phyloP scores from a whole-genome alignment of 2,888 invertebrate genomes.

The Drosophila kokeensis region DNA sequence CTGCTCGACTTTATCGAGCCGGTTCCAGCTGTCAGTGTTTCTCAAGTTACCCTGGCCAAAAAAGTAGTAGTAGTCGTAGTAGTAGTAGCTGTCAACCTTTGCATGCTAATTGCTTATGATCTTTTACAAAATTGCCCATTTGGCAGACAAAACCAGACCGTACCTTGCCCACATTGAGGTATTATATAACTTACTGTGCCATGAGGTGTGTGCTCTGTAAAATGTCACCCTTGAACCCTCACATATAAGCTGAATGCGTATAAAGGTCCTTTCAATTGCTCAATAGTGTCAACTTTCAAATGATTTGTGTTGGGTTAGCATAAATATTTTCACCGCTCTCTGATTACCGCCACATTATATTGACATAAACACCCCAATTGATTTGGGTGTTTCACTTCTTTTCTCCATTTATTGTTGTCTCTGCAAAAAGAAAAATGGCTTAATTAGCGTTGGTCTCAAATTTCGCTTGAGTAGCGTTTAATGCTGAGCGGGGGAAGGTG shows the following conservation, averaged over 20 bases:
- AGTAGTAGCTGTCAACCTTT: conserved; percentile 36
- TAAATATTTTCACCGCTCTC: conserved; percentile 63
- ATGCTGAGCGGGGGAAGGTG: not conserved
- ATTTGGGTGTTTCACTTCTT: conserved; percentile 26
- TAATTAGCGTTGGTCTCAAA: conserved; percentile 63
- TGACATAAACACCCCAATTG: conserved; percentile 73
- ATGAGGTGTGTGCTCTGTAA: conserved; percentile 36
- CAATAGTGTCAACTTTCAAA: conserved; percentile 77
- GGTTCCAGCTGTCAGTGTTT: conserved; percentile 59
- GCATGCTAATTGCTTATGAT: conserved; percentile 73
- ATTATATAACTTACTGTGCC: conserved; percentile 53
- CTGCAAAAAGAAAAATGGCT: conserved; percentile 51
- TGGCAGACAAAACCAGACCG: conserved; percentile 12
- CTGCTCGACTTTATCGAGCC: conserved; percentile 33
- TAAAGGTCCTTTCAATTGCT: conserved; percentile 52
- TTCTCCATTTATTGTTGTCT: conserved; percentile 32
- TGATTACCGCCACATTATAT: conserved; percentile 69
- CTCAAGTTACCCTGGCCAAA: conserved; percentile 55
- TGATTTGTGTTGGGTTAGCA: conserved; percentile 60
- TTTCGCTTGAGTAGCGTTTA: conserved; percentile 39
- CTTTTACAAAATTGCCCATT: conserved; percentile 61
- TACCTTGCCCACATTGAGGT: conserved; percentile 66
- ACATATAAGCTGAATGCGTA: not conserved
- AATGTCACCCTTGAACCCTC: conserved; percentile 32
- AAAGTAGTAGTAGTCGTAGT: not conserved